Base-by-base conservation (phyloP, 2,888 invertebrate genomes). In the Dryadula phaetusa region DNA sequence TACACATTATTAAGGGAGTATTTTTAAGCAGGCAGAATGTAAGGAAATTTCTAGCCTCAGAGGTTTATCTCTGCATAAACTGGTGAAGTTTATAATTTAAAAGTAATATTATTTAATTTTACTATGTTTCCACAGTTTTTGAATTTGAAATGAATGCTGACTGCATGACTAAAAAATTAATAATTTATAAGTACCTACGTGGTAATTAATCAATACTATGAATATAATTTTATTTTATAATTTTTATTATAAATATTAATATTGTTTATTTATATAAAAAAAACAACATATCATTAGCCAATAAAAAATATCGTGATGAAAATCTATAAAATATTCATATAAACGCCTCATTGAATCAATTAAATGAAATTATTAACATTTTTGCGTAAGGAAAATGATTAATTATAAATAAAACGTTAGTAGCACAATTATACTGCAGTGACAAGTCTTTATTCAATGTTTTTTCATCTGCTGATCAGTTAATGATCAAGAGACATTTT, bases 281-380 rank as follows among this genome's bases (percentile, higher is more conserved):
- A 34, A 47, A 22, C 3, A 16, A 42, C 25, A 16, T 16, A 16
- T 42, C 40, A n/a, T 20, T 12, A 25, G 16, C 4, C 16, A 34
- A 46, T 14, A n/a, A 62, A 34, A 37, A 44, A 34, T 62, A 44
- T 32, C 66, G 66, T 40, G 62, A 53, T 40, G n/a, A 40, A 46
- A 46, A 22, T 20, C 53, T 20, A 66, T 66, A 37, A 54, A 62
- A 62, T 37, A 12, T 62, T 46, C 20, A 54, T 28, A 20, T 47
- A 16, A 62, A 62, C 25, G 12, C 18, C 53, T 18, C 22, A 44
- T 47, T 34, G 34, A 54, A 52, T 66, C 18, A 20, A 65, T 54
- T 46, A 62, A 40, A 47, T 14, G 34, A 47, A 54, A 54, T 66
- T 22, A 54, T 54, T 54, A 40, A 8, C 52, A 53, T 42, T 54